Evolutionary conservation across 1,140 invertebrate species (phyloP).

Genomic region (Drosophila sproati): DNA sequence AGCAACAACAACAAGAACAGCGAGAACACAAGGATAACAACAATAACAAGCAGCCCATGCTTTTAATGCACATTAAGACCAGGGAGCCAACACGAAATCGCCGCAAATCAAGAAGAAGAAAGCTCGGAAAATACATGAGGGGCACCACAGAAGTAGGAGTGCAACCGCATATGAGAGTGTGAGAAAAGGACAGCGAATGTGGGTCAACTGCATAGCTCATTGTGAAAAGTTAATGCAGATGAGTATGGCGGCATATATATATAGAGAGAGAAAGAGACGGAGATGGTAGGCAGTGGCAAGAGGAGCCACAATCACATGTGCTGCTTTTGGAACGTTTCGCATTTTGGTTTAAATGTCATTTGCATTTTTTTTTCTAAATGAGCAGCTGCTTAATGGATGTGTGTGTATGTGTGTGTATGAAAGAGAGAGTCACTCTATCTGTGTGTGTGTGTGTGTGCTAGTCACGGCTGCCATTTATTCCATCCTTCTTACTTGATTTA

Average conservation of each 20-base stretch:
- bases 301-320: constrained; percentile 29
- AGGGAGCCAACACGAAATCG: constrained; percentile 35
- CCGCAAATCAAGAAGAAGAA: constrained; percentile 12
- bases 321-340: constrained; percentile 34
- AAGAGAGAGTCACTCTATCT: neutral
- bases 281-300: neutral
- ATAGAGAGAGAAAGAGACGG: neutral
- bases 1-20: constrained; percentile 16
- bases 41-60: constrained; percentile 28
- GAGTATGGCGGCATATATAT: neutral
- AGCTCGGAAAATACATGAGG: constrained; percentile 17
- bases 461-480: constrained; percentile 65
- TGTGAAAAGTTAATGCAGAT: constrained; percentile 34
- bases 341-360: constrained; percentile 50
- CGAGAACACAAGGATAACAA: neutral
- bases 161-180: neutral
- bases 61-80: constrained; percentile 45
- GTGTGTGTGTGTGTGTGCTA: constrained; percentile 22
- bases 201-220: constrained; percentile 69
- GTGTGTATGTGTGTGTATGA: constrained; percentile 4
- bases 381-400: constrained; percentile 60
- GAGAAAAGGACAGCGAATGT: constrained; percentile 43
- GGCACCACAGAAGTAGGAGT: neutral
- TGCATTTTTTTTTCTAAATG: constrained; percentile 59
- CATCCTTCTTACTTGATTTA: constrained; percentile 75